Base-by-base conservation (phyloP, 1,140 invertebrate species). In the Nylanderia fulva region DNA sequence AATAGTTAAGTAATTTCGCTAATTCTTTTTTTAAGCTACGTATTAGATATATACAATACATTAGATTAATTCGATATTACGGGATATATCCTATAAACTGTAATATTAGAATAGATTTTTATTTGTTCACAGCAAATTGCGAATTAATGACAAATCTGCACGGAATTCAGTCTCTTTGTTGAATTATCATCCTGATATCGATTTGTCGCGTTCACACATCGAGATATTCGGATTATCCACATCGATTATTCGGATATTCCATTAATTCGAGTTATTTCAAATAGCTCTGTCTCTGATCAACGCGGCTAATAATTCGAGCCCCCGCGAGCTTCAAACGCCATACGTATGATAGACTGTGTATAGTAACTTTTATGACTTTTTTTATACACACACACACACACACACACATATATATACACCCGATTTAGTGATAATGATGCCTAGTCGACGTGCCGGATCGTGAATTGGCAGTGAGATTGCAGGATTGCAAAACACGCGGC, bases 351-450 rank as follows among this genome's bases (percentile, higher is more conserved):
- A 88, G 82, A 88, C 69, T 88, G 77, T 88, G 77, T 86, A 88
- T 84, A 79, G 75, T 88, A 85, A 80, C 83, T 88, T 88, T 88
- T 85, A 85, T 48, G 75, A 69, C 72, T 88, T 71, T 75, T 84
- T 88, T 88, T 88, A 68, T 85, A 88, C 83, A 48, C 15, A 48
- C 45, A 45, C 3, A 13, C 9, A 1, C 9, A 48, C 45, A 18
- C 45, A 48, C 5, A 48, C 45, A 48, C 9, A 42, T 42, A 9
- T 42, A 42, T 8, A 42, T 5, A 48, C 45, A 85, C 36, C 69
- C 72, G 54, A 82, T 56, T 88, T 84, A 58, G 68, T 45, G 69
- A 74, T 76, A 85, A 61, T 77, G 84, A 86, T 52, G 82, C 52
- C 82, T 74, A 85, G 72, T 79, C 64, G 82, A 87, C 64, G 63